Conservation (phyloP, 2,113 vertebrate species). For the Pituophis catenifer region DNA sequence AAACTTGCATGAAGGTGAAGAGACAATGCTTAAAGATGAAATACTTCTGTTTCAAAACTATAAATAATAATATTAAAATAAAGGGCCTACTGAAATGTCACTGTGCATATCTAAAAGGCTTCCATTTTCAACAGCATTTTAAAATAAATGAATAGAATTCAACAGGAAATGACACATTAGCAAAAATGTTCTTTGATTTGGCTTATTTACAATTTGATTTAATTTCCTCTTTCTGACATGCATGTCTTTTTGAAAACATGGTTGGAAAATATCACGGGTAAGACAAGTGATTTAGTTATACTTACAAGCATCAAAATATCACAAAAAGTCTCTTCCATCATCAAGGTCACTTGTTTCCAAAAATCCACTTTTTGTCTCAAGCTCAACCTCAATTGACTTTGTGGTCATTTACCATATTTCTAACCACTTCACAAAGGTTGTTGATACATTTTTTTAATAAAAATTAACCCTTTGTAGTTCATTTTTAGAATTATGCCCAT, state of each 20-base stretch:
- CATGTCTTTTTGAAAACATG: slow-evolving; percentile 80
- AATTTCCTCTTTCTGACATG: slow-evolving; percentile 77
- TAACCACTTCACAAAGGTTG: slow-evolving; percentile 94
- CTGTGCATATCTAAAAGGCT: slow-evolving; percentile 55
- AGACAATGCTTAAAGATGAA: slow-evolving; percentile 60
- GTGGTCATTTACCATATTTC: slow-evolving; percentile 93
- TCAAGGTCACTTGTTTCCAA: slow-evolving; percentile 92
- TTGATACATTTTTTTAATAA: slow-evolving; percentile 87
- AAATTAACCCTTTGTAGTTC: slow-evolving; percentile 95
- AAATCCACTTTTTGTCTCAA: slow-evolving; percentile 93
- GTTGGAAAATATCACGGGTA: slow-evolving; percentile 79
- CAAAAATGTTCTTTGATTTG: slow-evolving; percentile 65
- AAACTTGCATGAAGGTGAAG: slow-evolving; percentile 65
- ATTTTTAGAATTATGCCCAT: slow-evolving; percentile 93
- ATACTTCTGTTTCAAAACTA: slow-evolving; percentile 47
- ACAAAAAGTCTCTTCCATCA: slow-evolving; percentile 92
- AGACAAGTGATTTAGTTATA: slow-evolving; percentile 87
- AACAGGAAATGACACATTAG: slow-evolving; percentile 68
- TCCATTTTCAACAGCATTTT: slow-evolving; percentile 46
- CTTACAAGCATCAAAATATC: slow-evolving; percentile 95
- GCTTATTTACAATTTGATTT: slow-evolving; percentile 69
- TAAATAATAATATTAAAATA: slow-evolving; percentile 46
- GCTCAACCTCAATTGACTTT: slow-evolving; percentile 91
- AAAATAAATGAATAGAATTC: slow-evolving; percentile 60
- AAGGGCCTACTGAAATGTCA: slow-evolving; percentile 52